Evolutionary conservation across 2,888 invertebrate genomes (phyloP), one percentile per base, ranked within the genome.

Genomic region (Ichneumoninae sp.): DNA sequence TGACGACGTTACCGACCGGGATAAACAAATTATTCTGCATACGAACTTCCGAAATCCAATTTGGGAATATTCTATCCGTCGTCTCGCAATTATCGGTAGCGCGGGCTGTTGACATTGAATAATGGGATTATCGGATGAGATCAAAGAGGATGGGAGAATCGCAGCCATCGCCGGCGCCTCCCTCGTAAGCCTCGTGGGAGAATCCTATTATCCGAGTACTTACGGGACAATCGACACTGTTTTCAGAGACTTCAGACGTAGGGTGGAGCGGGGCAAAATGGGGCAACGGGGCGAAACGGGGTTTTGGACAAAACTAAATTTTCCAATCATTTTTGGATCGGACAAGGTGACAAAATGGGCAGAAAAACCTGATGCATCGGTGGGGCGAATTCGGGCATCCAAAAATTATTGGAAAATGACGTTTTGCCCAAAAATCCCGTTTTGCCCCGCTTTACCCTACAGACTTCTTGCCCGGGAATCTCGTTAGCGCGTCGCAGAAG

Each of bases 1-100:
- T n/a, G 36, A 71, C 36, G 33, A 30, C 16, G 40, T 19, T 40
- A 40, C 40, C 40, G 68, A 54, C 13, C 30, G 33, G 16, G 0
- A 40, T 40, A 40, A 36, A 57, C 33, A 33, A 66, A 71, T 71
- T 71, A 22, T 71, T 71, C 3, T 13, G 71, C 16, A 52, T 33
- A 54, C 19, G 7, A 57, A 57, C 0, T 5, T 36, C 16, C 54
- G 36, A 1, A 50, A 36, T 19, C 22, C 36, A 40, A 22, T 36
- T 71, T 22, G 71, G 57, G 10, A 19, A 40, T 71, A 50, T 57
- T 19, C 33, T 33, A 26, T 5, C 16, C 30, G n/a, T 63, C 4
- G 30, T 63, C 7, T n/a, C 10, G 30, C 16, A 16, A 33, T 30
- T 63, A 6, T 63, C 60, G 26, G 26, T 57, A 63, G 60, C 33